Base-by-base conservation (phyloP, 35 echinoderm and acorn worm species). In the Heliocidaris erythrogramma region DNA sequence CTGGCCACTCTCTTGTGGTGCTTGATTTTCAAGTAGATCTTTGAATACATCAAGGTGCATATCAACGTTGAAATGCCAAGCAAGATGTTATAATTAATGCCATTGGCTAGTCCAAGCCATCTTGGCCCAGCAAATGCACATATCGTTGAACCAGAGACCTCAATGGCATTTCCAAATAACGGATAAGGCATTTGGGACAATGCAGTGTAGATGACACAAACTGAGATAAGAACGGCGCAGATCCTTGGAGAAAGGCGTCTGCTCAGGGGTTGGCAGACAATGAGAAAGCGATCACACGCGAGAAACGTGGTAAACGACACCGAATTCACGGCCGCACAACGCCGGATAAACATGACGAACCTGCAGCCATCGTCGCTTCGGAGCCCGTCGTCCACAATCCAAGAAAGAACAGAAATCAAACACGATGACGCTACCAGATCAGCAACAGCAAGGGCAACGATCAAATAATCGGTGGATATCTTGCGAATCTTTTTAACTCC, bases 21-120 rank as follows among this genome's bases (percentile, higher is more conserved):
- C 18, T 78, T 78, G 65, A 78, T 78, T 78, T 78, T 78, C 65
- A 78, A 78, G 65, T 78, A 78, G 65, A 78, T 78, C 65, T n/a
- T 78, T 78, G 65, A 78, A n/a, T 78, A 78, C 65, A 78, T 78
- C 65, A 78, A 21, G 1, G 65, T 78, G 27, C 65, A 78, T 78
- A 4, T 78, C 65, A 78, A 18, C 18, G 65, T 78, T 27, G 65
- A 18, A n/a, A 8, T 27, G 8, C 65, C 21, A n/a, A 78, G 8
- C 27, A 78, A 21, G 65, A 78, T 78, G 27, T 78, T 24, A 78
- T 78, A 78, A 78, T 78, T 4, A 78, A 78, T 78, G 21, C 65
- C 65, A 18, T 78, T 78, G 1, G 65, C 65, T n/a, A 78, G 5
- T n/a, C 21, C 18, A 7, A 78, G 27, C 65, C 65, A 78, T 24